Percentiles rank a stretch among this genome's conserved stretches.
phyloP scores from a whole-genome alignment of 2,797 vertebrate species.

The Phataginus tricuspis region DNA sequence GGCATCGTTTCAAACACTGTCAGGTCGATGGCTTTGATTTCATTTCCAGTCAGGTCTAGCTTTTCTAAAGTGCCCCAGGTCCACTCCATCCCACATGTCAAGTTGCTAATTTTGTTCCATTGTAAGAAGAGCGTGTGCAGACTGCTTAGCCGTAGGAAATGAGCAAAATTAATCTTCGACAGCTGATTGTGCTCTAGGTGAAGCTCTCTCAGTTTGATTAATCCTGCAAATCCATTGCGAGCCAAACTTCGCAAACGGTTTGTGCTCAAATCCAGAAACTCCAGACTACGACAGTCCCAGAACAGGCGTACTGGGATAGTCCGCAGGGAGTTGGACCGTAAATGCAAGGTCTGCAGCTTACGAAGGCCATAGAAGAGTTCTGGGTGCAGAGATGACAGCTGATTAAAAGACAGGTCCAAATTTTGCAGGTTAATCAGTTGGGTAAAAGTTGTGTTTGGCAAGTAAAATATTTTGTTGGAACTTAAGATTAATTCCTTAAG shows the following conservation, averaged over 20 bases:
- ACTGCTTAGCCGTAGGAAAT: conserved; percentile 97
- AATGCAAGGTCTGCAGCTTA: conserved; percentile 97
- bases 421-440: conserved; percentile 99
- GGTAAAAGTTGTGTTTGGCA: conserved; percentile 99
- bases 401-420: conserved; percentile 99
- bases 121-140: conserved; percentile 98
- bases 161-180: conserved; percentile 99
- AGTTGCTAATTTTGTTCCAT: conserved; percentile 99
- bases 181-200: conserved; percentile 99
- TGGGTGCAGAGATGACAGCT: conserved; percentile 97
- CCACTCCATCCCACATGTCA: conserved; percentile 98
- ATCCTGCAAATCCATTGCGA: conserved; percentile 98
- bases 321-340: conserved; percentile 97
- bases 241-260: conserved; percentile 98
- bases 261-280: conserved; percentile 98
- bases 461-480: conserved; percentile 99
- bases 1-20: conserved; percentile 98
- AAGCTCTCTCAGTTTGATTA: conserved; percentile 98
- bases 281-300: conserved; percentile 99
- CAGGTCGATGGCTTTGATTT: conserved; percentile 94
- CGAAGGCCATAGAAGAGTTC: conserved; percentile 98
- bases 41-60: conserved; percentile 97
- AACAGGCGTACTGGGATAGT: conserved; percentile 98
- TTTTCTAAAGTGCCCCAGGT: conserved; percentile 98
- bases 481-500: conserved; percentile 99